Base-by-base conservation (phyloP, 1,140 invertebrate species). In the Micrasema longulum region DNA sequence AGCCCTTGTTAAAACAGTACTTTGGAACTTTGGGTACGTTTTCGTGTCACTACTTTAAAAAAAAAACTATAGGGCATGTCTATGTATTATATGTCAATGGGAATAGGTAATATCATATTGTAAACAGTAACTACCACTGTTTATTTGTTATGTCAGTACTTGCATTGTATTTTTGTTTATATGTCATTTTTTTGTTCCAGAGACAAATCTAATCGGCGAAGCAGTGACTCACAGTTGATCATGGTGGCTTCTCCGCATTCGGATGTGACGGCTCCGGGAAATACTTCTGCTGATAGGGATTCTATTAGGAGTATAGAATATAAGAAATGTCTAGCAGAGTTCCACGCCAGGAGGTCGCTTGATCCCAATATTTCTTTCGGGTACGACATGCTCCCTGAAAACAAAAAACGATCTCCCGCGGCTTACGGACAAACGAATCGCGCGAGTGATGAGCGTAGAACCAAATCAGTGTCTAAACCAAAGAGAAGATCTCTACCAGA, bases 261-360 rank as follows among this genome's bases (percentile, higher is more conserved):
- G 18, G 31, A 52, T 11, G 9, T 23, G 31, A 50, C 14, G 14
- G 20, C 36, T 16, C 14, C 23, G 2, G 67, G 66, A 5, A 55
- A 22, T 14, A 55, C 45, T 7, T 57, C 65, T 2, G 43, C 55
- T 5, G 38, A 64, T 43, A 60, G 81, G 14, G 82, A 80, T 36
- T 82, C 82, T 12, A 83, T 84, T 35, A 79, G 82, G 52, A 85
- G 83, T 3, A 64, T 84, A 60, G 82, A 84, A 70, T 85, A 85
- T 75, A 84, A 82, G 76, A 77, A 81, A 9, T 83, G 83, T 62
- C 77, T 84, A 18, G 81, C 82, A 0, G 84, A 85, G 67, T 85
- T 85, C 74, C 80, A 82, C 74, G 83, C 83, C 3, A 78, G 84
- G 48, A 71, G 84, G 26, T 83, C 82, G 0, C 50, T 72, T 0